phyloP scores from a whole-genome alignment of 2,888 invertebrate species.

The Therioaphis trifolii region DNA sequence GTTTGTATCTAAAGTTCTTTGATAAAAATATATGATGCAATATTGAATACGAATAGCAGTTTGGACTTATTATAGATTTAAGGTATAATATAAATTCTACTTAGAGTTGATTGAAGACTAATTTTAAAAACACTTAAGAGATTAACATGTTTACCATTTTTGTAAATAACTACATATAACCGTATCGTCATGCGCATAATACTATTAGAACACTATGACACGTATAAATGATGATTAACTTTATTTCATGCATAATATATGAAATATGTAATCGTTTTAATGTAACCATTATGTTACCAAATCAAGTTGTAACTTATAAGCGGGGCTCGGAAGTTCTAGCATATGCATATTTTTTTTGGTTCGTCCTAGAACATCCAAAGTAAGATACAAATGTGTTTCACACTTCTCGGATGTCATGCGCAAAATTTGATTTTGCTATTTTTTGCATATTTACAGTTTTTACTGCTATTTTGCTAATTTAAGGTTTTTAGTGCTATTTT shows the following conservation, averaged over 20 bases:
- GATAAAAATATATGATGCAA: not conserved
- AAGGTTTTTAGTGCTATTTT: too few species aligned
- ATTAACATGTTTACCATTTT: conserved; percentile 39
- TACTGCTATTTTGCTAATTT: too few species aligned
- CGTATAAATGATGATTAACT: too few species aligned
- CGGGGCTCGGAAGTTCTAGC: too few species aligned
- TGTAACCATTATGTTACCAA: too few species aligned
- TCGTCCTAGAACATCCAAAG: too few species aligned
- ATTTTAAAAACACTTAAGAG: conserved; percentile 24
- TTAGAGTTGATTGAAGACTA: conserved; percentile 7
- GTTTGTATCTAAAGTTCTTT: conserved; percentile 25
- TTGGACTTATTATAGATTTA: conserved; percentile 11
- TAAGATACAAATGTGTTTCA: too few species aligned
- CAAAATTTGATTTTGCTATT: too few species aligned
- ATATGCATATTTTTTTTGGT: too few species aligned
- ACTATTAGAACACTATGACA: not conserved
- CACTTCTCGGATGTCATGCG: too few species aligned
- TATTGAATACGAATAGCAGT: not conserved
- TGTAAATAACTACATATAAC: not conserved
- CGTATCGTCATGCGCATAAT: not conserved
- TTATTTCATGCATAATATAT: not conserved
- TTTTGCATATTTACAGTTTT: too few species aligned
- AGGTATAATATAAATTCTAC: not conserved
- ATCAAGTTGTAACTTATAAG: too few species aligned
- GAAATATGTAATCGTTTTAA: not conserved